phyloP scores from a whole-genome alignment of 2,113 vertebrate species.

The Pelvicachromis taeniatus region DNA sequence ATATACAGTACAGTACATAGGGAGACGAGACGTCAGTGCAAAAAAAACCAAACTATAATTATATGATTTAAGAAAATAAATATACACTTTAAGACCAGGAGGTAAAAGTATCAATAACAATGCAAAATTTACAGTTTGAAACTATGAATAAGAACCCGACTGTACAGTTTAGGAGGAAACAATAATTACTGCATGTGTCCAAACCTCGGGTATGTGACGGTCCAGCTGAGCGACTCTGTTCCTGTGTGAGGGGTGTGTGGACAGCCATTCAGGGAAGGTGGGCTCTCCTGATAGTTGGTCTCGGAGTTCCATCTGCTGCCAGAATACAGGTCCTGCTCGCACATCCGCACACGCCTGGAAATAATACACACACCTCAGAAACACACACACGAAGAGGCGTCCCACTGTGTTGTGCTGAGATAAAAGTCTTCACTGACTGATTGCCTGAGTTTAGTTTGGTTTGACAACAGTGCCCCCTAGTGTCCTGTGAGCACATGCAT shows the following conservation, averaged over 20 bases:
- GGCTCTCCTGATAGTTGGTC: conserved; percentile 71
- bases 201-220: conserved; percentile 87
- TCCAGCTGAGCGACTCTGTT: conserved; percentile 83
- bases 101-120: too few species aligned
- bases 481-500: neutral
- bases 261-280: conserved; percentile 86
- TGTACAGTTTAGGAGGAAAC: neutral
- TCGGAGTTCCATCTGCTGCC: conserved; percentile 88
- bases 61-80: too few species aligned
- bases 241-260: conserved; percentile 91
- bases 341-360: conserved; percentile 90
- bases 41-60: too few species aligned
- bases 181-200: neutral
- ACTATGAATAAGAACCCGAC: neutral
- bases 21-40: too few species aligned
- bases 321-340: conserved; percentile 87
- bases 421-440: neutral
- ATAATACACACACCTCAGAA: neutral
- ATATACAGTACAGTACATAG: too few species aligned
- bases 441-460: neutral
- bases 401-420: neutral
- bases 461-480: conserved; percentile 53
- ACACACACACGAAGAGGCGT: neutral
- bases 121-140: too few species aligned
- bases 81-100: too few species aligned